Conservation (phyloP, 1,140 invertebrate genomes). For the Bombus difficillimus region DNA sequence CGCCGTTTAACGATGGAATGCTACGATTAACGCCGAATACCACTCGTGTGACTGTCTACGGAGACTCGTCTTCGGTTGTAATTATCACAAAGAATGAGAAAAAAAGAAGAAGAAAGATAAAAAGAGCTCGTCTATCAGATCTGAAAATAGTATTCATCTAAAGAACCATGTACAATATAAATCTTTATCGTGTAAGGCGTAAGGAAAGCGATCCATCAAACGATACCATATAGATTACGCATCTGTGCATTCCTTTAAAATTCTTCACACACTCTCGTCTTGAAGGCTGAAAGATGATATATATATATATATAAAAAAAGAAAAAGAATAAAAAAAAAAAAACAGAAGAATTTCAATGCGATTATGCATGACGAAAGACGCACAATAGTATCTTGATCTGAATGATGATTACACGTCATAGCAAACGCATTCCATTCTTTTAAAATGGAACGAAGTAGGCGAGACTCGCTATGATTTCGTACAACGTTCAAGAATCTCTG, state of each 20-base stretch:
- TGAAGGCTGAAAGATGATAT: background rate
- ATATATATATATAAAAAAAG: background rate
- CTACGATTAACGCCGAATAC: constrained; percentile 19
- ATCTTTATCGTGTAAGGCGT: constrained; percentile 11
- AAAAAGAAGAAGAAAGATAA: background rate
- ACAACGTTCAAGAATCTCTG: background rate
- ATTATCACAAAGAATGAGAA: background rate
- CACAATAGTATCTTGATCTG: constrained; percentile 15
- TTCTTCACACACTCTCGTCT: background rate
- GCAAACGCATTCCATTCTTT: background rate
- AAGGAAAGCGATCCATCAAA: constrained; percentile 19
- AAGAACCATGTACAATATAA: background rate
- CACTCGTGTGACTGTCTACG: background rate
- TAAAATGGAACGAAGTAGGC: background rate
- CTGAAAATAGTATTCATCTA: background rate
- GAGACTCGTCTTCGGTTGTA: background rate
- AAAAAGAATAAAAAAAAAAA: background rate
- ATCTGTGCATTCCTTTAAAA: constrained; percentile 16
- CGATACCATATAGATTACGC: background rate
- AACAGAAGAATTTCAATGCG: background rate
- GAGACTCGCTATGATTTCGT: background rate
- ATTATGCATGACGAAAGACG: constrained; percentile 3
- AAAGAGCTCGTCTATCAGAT: background rate
- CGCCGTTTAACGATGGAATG: constrained; percentile 15
- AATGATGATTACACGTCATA: constrained; percentile 1